Percentiles rank a stretch among this genome's conserved stretches.
phyloP scores from a whole-genome alignment of 1,140 invertebrate genomes.

The Drosophila kanapiae region DNA sequence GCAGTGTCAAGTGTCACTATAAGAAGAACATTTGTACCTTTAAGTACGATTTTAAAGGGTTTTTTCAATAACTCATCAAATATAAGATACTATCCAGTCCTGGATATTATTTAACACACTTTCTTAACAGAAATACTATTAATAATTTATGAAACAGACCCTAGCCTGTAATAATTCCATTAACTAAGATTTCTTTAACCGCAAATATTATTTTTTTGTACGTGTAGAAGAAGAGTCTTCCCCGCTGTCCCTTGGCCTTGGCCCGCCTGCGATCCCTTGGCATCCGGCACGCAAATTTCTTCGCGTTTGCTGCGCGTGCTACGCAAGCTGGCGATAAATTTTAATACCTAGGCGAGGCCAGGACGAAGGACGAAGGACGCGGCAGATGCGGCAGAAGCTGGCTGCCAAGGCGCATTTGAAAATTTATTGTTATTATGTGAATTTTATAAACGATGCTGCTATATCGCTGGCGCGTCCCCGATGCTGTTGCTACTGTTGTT shows the following conservation, averaged over 20 bases:
- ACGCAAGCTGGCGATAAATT: conserved; percentile 77
- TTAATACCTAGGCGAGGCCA: conserved; percentile 67
- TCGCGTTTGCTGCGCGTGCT: conserved; percentile 76
- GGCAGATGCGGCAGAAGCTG: conserved; percentile 14
- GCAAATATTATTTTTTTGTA: background rate
- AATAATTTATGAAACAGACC: too few species aligned
- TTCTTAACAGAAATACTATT: too few species aligned
- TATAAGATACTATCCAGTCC: background rate
- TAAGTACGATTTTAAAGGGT: too few species aligned
- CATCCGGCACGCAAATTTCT: conserved; percentile 69
- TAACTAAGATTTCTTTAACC: background rate
- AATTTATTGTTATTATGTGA: conserved; percentile 85
- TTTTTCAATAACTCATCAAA: too few species aligned
- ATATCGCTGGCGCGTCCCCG: conserved; percentile 32
- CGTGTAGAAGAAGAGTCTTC: background rate
- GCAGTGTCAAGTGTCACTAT: too few species aligned
- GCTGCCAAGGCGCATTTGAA: conserved; percentile 70
- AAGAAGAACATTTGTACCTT: too few species aligned
- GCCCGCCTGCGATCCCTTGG: conserved; percentile 1
- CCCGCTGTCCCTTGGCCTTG: background rate
- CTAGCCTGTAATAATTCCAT: too few species aligned
- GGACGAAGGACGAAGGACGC: conserved; percentile 20
- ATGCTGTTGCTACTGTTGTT: conserved; percentile 62
- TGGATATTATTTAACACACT: background rate
- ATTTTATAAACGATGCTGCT: conserved; percentile 81